phyloP scores from a whole-genome alignment of 2,888 invertebrate genomes.

The Hylaea fasciaria region DNA sequence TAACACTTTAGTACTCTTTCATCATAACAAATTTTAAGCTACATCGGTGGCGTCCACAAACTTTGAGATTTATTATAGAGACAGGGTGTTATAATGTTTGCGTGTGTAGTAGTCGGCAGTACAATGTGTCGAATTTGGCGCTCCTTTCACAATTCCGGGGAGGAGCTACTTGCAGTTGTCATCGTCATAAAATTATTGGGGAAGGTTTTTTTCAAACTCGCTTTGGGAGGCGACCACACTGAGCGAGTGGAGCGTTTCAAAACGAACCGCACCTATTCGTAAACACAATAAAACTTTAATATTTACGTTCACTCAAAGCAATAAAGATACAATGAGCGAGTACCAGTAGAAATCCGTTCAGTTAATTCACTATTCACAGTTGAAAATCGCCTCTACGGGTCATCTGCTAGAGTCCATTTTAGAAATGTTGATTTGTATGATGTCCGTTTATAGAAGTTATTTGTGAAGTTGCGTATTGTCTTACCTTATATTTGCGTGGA shows the following conservation, averaged over 20 bases:
- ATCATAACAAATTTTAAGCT: not conserved
- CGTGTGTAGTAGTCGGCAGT: constrained; percentile 27
- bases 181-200: constrained; percentile 70
- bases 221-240: constrained; percentile 81
- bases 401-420: constrained; percentile 43
- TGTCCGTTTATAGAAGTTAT: constrained; percentile 67
- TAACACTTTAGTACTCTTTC: constrained; percentile 9
- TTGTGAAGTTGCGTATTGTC: constrained; percentile 77
- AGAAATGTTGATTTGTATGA: constrained; percentile 35
- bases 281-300: constrained; percentile 82
- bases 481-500: constrained; percentile 72
- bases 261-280: constrained; percentile 71
- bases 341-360: constrained; percentile 68
- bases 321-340: constrained; percentile 79
- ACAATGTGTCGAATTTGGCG: constrained; percentile 78
- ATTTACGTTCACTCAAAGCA: constrained; percentile 77
- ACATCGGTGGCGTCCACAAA: not conserved
- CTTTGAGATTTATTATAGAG: constrained; percentile 12
- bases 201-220: constrained; percentile 62
- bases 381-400: constrained; percentile 41
- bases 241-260: constrained; percentile 54
- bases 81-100: constrained; percentile 18
- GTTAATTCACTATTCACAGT: constrained; percentile 45
- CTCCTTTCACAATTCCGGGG: constrained; percentile 65
- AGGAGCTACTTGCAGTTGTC: constrained; percentile 72